Conservation (phyloP, 2,113 vertebrate genomes). For the Coturnix japonica region DNA sequence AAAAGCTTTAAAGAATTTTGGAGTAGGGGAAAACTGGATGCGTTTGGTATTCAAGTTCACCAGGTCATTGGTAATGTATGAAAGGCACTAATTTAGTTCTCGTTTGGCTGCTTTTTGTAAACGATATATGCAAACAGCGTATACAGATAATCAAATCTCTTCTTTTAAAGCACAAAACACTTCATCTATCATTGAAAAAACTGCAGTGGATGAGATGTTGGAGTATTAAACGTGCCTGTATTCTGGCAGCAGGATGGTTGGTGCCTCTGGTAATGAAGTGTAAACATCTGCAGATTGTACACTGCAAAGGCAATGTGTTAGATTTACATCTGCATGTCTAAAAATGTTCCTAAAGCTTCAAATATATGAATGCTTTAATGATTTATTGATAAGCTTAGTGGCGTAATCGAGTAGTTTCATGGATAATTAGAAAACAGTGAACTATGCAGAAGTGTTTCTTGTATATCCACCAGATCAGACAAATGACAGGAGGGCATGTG, state of each 20-base stretch:
- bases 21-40: neutral
- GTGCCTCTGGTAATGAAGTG: neutral
- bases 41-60: too few species aligned
- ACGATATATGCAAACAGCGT: neutral
- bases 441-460: neutral
- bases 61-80: too few species aligned
- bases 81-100: neutral
- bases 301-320: fast-evolving
- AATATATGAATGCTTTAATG: fast-evolving
- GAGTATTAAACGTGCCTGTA: neutral
- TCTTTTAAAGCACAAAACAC: neutral
- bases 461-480: fast-evolving
- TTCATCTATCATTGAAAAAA: neutral
- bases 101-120: neutral
- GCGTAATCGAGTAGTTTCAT: neutral
- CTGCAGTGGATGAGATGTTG: neutral
- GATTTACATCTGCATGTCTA: neutral
- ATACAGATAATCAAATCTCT: neutral
- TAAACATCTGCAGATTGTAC: neutral
- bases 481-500: neutral
- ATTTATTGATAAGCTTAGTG: neutral
- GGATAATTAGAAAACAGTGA: neutral
- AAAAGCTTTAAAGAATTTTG: neutral
- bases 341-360: neutral
- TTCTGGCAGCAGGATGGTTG: neutral